A percentile compares a stretch with the other conserved stretches of the same genome.
Conservation (phyloP, 2,113 vertebrate species). For the Holacanthus passer region DNA sequence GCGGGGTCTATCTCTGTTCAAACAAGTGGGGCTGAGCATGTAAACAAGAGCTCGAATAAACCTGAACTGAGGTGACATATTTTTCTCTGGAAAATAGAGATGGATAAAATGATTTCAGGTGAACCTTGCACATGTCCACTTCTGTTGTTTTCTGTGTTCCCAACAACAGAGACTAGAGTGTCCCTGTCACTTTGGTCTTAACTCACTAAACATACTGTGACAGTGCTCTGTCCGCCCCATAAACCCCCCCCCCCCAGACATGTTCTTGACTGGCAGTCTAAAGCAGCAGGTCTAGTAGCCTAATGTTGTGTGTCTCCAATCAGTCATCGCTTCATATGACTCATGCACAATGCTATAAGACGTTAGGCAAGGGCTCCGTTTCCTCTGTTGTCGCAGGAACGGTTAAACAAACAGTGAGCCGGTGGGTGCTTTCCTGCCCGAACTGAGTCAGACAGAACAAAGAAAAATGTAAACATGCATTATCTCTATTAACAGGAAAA, state of each 20-base stretch:
- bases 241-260: background rate
- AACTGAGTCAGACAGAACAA: constrained; percentile 75
- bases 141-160: constrained; percentile 14
- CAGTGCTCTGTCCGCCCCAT: constrained; percentile 4
- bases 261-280: constrained; percentile 15
- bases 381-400: constrained; percentile 70
- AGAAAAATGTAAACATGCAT: constrained; percentile 73
- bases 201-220: constrained; percentile 14
- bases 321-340: constrained; percentile 57
- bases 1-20: constrained; percentile 66
- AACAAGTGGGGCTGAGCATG: constrained; percentile 62
- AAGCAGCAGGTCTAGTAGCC: constrained; percentile 2
- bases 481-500: constrained; percentile 57
- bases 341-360: constrained; percentile 49
- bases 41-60: constrained; percentile 31
- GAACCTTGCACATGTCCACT: background rate
- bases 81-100: constrained; percentile 19
- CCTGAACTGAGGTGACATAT: background rate
- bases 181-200: background rate
- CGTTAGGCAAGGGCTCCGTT: constrained; percentile 61
- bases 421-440: constrained; percentile 67
- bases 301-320: constrained; percentile 23
- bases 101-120: background rate
- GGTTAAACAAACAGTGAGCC: constrained; percentile 71
- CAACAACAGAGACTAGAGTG: constrained; percentile 16